Percentiles rank a stretch among this genome's conserved stretches.
These are phyloP conservation scores for Lithophane ornitopus DNA, from an alignment of 2,888 invertebrate genomes.

Conservation along the genomic window DNA sequence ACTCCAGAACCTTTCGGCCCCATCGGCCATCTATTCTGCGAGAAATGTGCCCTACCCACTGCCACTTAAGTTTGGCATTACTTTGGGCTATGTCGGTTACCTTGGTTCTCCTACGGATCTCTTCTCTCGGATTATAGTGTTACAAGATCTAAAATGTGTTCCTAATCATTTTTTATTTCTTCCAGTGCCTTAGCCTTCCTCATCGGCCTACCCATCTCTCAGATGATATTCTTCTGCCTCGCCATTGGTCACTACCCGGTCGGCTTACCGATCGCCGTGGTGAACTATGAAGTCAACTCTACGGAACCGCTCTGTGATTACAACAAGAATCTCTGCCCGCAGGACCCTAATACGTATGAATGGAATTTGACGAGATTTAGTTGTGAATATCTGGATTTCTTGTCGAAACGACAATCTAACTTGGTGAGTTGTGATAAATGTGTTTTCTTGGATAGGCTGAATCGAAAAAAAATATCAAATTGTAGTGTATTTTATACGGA, in stretches of 20 bases:
- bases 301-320: conserved; percentile 86
- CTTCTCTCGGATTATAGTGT: no score
- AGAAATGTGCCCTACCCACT: no score
- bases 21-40: no score
- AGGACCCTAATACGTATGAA: conserved; percentile 80
- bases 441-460: not conserved
- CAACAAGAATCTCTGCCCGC: conserved; percentile 89
- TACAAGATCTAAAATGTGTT: not conserved
- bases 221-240: conserved; percentile 96
- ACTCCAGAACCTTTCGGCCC: no score
- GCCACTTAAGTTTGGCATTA: no score
- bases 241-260: conserved; percentile 97
- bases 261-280: conserved; percentile 94
- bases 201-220: conserved; percentile 95
- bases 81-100: no score
- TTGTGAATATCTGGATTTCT: conserved; percentile 94
- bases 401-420: conserved; percentile 92
- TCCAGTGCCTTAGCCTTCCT: conserved; percentile 95
- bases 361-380: conserved; percentile 92
- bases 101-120: no score
- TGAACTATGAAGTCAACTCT: conserved; percentile 93
- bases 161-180: conserved; percentile 25
- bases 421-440: conserved; percentile 89
- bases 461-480: not conserved
- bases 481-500: not conserved